Percentiles rank a stretch among this genome's conserved stretches.
phyloP scores from a whole-genome alignment of 2,888 invertebrate genomes.

The Euplagia quadripunctaria region DNA sequence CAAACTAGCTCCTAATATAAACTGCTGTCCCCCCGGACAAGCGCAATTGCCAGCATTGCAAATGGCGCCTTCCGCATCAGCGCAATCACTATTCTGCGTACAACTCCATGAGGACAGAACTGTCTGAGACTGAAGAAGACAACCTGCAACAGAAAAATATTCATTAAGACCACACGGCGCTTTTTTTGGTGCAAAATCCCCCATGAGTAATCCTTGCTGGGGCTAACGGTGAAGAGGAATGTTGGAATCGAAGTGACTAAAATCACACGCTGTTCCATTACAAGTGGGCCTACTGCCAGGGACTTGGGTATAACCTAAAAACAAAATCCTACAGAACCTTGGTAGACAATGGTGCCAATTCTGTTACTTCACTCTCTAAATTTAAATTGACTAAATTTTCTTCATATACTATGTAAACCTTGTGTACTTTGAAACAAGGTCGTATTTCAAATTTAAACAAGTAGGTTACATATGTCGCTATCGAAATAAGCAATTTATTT shows the following conservation, averaged over 20 bases:
- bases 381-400: too few species aligned
- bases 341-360: too few species aligned
- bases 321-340: too few species aligned
- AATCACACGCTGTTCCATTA: background rate
- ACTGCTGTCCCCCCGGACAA: constrained; percentile 1
- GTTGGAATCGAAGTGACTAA: background rate
- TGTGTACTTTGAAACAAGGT: too few species aligned
- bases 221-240: too few species aligned
- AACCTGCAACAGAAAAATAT: background rate
- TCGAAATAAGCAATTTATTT: too few species aligned
- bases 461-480: too few species aligned
- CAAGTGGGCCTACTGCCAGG: background rate
- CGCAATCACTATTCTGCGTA: background rate
- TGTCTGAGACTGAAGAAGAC: background rate
- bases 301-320: background rate
- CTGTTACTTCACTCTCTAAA: too few species aligned
- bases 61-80: constrained; percentile 2
- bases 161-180: background rate
- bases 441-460: too few species aligned
- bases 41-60: constrained; percentile 1
- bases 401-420: too few species aligned
- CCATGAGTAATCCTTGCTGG: too few species aligned
- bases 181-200: background rate
- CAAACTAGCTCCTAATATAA: constrained; percentile 1
- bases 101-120: background rate